Percentiles rank a stretch among this genome's conserved stretches.
Conservation (phyloP, 2,797 vertebrate genomes). For the Taeniopygia guttata region DNA sequence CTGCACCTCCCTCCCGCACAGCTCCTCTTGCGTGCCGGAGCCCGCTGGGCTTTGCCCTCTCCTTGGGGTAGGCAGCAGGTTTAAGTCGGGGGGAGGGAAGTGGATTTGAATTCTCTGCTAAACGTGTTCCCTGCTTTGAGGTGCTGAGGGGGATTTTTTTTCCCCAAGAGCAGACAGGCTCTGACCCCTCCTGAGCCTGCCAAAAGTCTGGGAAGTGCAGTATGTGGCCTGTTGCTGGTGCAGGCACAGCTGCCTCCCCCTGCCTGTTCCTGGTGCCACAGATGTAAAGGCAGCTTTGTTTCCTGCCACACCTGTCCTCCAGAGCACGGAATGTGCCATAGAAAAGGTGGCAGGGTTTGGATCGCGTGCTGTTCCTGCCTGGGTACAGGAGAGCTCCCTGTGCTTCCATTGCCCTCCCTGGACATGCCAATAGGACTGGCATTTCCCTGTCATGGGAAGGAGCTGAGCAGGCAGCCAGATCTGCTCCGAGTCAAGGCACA, state of each 20-base stretch:
- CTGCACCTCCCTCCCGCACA: rapidly evolving
- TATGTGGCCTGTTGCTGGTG: background rate
- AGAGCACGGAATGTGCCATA: rapidly evolving
- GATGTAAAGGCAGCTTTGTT: background rate
- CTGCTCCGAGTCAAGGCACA: background rate
- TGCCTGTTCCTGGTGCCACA: background rate
- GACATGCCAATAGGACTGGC: background rate
- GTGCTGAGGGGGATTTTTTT: background rate
- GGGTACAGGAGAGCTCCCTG: background rate
- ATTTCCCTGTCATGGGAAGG: background rate
- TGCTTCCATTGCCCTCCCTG: background rate
- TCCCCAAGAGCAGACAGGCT: background rate
- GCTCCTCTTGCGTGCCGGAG: rapidly evolving
- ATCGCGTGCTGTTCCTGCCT: background rate
- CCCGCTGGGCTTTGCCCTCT: background rate
- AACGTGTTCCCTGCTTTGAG: background rate
- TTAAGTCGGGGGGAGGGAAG: rapidly evolving
- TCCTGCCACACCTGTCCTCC: rapidly evolving
- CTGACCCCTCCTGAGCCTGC: background rate
- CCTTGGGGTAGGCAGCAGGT: background rate
- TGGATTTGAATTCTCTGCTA: background rate
- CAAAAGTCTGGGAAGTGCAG: background rate
- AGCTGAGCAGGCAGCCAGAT: background rate
- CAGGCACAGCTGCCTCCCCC: background rate
- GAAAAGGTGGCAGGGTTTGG: too few species aligned